Base-by-base conservation (phyloP, 1,140 invertebrate species). In the Odontomachus brunneus region DNA sequence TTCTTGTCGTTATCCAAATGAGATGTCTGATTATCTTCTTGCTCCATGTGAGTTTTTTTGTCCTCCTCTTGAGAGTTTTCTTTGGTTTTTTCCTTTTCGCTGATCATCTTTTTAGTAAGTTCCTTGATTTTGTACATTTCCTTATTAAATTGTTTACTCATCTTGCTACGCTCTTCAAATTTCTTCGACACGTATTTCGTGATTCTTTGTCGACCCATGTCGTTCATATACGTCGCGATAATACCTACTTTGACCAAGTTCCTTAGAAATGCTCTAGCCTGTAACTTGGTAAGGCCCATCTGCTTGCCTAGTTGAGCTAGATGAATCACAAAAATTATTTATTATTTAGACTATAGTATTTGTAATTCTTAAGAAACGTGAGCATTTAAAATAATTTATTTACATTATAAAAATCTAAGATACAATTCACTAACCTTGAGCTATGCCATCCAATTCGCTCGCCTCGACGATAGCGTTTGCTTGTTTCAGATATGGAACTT, bases 181-280 rank as follows among this genome's bases (percentile, higher is more conserved):
- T 89, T 93, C 53, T 92, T 92, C 3, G 93, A 92, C 12, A 94
- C 90, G 89, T 93, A 94, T 89, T 92, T 93, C 49, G 91, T 92
- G 51, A 93, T 91, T 49, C 95, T 92, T 83, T 96, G 95, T 38
- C 95, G 90, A 3, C 95, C 95, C 12, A 94, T 89, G 82, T 96
- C 95, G 65, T 94, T 93, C 91, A 95, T 94, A 62, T 95, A 94
- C 15, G 92, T 94, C 12, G 93, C 92, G 38, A 95, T 93, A 44
- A 94, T 89, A 44, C 94, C 91, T 7, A 88, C 82, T 86, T 94
- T 94, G 14, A 93, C 85, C 7, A 96, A 84, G 86, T 95, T 94
- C 38, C 95, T 90, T 38, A 94, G 88, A 51, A 96, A 85, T 1
- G 93, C 92, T 22, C 96, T 87, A 2, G 94, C 89, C 49, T 95